Base-by-base conservation (phyloP, 2,113 vertebrate species). In the chimpanzee (Pan troglodytes) region DNA sequence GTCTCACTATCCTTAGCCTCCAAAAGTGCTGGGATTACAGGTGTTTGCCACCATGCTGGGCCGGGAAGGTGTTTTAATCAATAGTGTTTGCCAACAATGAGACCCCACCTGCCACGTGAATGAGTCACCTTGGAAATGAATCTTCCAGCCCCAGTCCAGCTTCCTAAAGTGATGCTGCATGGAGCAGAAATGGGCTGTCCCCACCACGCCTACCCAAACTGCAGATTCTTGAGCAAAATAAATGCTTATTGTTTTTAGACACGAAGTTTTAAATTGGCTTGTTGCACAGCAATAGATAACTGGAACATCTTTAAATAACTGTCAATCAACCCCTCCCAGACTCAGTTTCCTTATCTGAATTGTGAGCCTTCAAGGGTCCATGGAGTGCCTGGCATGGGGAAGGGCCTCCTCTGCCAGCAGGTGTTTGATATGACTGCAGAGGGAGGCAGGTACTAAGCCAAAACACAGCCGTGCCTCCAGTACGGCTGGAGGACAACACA, bases 161-260 rank as follows among this genome's bases (percentile, higher is more conserved):
- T 57, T 73, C 84, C 57, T 2, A 2, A 16, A 25, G 8, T 0
- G 17, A 67, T 2, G 0, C 40, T 16, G 10, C 3, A 0, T 3
- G 11, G 5, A 55, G 25, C 64, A 45, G 43, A 72, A 40, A 8
- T 0, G 0, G 25, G 25, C 50, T 12, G 20, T 9, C 20, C 18
- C 48, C 6, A n/a, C 35, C n/a, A 12, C 14, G 27, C 57, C 67
- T 7, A 11, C 55, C 59, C 64, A 18, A 4, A 73, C 0, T 5
- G 3, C 75, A 59, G 82, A 4, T 6, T 23, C 61, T 7, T 2
- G 18, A 43, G 52, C 13, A 38, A 50, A 78, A 72, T 7, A 25
- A 22, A 5, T 1, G n/a, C 73, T 13, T n/a, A 16, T 35, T 27
- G 2, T 80, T 30, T 70, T 10, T 4, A 48, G 43, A 64, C 75